Evolutionary conservation across 2,888 invertebrate genomes (phyloP).

Genomic region (Tinea semifulvella): DNA sequence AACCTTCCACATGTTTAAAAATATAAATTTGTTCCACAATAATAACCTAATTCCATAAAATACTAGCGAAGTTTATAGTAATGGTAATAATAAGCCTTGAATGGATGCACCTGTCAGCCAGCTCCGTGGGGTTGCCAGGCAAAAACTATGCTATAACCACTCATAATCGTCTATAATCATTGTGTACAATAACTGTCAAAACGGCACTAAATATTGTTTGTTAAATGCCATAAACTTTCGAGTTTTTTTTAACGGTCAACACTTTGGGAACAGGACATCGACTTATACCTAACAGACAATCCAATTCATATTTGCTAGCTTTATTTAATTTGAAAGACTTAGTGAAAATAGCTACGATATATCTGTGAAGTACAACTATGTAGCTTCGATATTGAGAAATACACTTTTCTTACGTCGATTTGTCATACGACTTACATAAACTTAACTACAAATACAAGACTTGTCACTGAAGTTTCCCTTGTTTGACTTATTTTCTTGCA

Average conservation of each 20-base stretch:
- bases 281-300: no score
- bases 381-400: no score
- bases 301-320: no score
- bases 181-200: conserved; percentile 62
- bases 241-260: conserved; percentile 56
- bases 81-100: conserved; percentile 2
- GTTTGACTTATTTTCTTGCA: no score
- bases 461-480: no score
- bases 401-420: no score
- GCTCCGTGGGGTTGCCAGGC: conserved; percentile 22
- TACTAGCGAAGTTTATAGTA: conserved; percentile 17
- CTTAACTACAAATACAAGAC: no score
- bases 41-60: conserved; percentile 23
- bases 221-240: conserved; percentile 57
- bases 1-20: no score
- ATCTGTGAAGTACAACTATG: no score
- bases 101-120: conserved; percentile 41
- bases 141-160: conserved; percentile 39
- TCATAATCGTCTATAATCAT: conserved; percentile 57
- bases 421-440: no score
- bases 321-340: no score
- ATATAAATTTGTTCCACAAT: conserved; percentile 1
- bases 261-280: conserved; percentile 32
- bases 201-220: conserved; percentile 64
- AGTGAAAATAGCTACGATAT: no score